phyloP scores from a whole-genome alignment of 1,140 invertebrate species.

The Lysiphlebus fabarum region DNA sequence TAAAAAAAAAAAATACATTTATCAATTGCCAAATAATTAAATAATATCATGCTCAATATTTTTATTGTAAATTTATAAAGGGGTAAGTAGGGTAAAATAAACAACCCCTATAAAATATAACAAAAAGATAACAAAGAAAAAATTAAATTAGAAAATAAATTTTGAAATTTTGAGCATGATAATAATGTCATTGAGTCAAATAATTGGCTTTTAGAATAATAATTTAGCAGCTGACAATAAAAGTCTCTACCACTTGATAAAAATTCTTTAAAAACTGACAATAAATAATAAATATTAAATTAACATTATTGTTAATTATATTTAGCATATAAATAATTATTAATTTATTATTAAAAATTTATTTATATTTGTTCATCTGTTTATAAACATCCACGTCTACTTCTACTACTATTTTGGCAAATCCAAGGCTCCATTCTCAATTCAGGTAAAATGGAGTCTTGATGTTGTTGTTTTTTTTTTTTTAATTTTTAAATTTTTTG shows the following conservation, averaged over 20 bases:
- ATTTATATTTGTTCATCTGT: constrained; percentile 52
- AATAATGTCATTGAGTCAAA: constrained; percentile 22
- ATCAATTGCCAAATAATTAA: no score
- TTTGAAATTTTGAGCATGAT: constrained; percentile 36
- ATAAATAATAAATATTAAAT: constrained; percentile 4
- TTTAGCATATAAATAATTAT: constrained; percentile 1
- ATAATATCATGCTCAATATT: no score
- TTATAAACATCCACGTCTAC: constrained; percentile 48
- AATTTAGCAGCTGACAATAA: constrained; percentile 37
- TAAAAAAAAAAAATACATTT: no score
- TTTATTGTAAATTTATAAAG: no score
- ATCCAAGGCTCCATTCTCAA: constrained; percentile 55
- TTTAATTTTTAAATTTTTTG: not conserved
- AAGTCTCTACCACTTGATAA: constrained; percentile 37
- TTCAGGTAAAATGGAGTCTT: constrained; percentile 57
- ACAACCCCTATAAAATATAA: no score
- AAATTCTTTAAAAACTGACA: constrained; percentile 15
- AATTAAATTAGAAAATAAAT: constrained; percentile 9
- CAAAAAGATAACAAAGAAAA: not conserved
- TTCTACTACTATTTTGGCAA: constrained; percentile 54
- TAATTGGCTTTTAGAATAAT: constrained; percentile 33
- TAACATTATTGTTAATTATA: constrained; percentile 11
- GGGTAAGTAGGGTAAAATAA: no score
- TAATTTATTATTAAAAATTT: constrained; percentile 34
- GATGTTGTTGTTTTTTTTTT: constrained; percentile 41